These are phyloP conservation scores for Dendronephthya gigantea DNA, from an alignment of 64 coral and sea anemone genomes.

Conservation along the genomic window DNA sequence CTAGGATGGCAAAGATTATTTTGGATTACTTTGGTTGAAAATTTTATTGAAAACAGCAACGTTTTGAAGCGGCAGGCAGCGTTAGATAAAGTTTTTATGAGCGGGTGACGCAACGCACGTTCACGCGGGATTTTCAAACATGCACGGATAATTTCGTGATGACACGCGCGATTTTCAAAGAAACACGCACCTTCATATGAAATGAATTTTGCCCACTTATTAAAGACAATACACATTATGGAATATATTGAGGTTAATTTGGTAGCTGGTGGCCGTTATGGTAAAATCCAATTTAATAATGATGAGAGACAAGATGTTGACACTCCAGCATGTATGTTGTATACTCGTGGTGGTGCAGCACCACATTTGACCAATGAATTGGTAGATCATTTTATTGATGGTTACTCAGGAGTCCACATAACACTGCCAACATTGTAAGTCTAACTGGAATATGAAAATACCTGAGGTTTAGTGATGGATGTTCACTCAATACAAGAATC, in stretches of 20 bases:
- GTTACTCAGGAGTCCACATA: not conserved
- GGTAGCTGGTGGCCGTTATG: not conserved
- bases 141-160: not conserved
- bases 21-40: not conserved
- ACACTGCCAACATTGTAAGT: conserved; percentile 2
- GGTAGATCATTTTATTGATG: not conserved
- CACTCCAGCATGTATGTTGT: not conserved
- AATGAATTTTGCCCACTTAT: not conserved
- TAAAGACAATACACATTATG: not conserved
- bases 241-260: not conserved
- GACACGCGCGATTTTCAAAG: not conserved
- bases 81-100: conserved; percentile 13
- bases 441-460: no score
- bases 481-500: no score
- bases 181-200: not conserved
- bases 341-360: not conserved
- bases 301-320: not conserved
- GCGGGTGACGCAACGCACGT: conserved; percentile 9
- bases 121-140: conserved; percentile 2
- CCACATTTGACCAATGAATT: conserved; percentile 2
- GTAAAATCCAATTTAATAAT: not conserved
- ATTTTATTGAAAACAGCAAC: not conserved
- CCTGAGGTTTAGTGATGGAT: no score
- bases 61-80: conserved; percentile 14
- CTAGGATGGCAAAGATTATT: conserved; percentile 1